phyloP scores from a whole-genome alignment of 2,797 vertebrate genomes.

The Myripristis jacobus region DNA sequence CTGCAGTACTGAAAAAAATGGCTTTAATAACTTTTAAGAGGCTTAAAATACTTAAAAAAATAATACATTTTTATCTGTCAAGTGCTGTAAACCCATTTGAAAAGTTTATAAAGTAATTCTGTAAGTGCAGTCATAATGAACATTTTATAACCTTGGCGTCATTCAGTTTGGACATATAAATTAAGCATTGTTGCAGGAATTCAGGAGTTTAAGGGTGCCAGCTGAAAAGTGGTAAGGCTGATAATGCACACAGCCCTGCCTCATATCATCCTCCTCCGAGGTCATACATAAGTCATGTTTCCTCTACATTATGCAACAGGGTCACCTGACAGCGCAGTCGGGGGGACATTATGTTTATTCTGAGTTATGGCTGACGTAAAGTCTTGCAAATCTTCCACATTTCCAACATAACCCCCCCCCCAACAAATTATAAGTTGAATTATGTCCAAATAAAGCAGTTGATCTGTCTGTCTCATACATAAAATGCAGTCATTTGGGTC shows the following conservation, averaged over 20 bases:
- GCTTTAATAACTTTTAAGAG: too few relatives aligned
- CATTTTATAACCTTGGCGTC: slow-evolving; percentile 3
- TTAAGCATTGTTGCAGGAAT: slow-evolving; percentile 5
- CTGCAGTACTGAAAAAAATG: too few relatives aligned
- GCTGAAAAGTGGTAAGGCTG: slow-evolving; percentile 8
- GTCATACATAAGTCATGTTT: slow-evolving; percentile 71
- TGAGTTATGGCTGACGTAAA: slow-evolving; percentile 16
- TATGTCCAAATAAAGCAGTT: neutral
- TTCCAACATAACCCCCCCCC: neutral
- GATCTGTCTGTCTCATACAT: neutral
- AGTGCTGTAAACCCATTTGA: neutral
- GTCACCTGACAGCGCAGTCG: slow-evolving; percentile 48
- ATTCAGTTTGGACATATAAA: slow-evolving; percentile 25
- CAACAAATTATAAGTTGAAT: neutral
- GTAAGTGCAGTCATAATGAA: neutral
- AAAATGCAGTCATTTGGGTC: neutral
- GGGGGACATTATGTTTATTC: slow-evolving; percentile 30
- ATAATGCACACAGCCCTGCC: slow-evolving; percentile 29
- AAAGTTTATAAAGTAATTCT: too few relatives aligned
- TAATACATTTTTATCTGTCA: too few relatives aligned
- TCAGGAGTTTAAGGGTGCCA: slow-evolving; percentile 10
- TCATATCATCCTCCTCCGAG: slow-evolving; percentile 32
- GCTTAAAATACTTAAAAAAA: too few relatives aligned
- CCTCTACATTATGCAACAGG: slow-evolving; percentile 71
- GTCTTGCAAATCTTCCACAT: neutral